phyloP scores from a whole-genome alignment of 2,888 invertebrate genomes.

The Hartigia nigra region DNA sequence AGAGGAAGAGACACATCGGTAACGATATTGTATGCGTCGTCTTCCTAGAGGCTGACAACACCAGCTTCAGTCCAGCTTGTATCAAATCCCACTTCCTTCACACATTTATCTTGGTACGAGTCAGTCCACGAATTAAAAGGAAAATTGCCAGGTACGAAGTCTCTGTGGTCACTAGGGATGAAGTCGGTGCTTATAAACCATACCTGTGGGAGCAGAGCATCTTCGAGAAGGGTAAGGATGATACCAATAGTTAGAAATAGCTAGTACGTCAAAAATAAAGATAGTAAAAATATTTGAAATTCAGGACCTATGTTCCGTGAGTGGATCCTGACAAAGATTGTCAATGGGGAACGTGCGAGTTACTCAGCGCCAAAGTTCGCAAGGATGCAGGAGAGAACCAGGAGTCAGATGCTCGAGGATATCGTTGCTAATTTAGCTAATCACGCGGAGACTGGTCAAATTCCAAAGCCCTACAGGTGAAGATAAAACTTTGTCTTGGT shows the following conservation, averaged over 20 bases:
- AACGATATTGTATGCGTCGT: conserved; percentile 96
- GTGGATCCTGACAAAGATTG: conserved; percentile 93
- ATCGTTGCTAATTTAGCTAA: conserved; percentile 93
- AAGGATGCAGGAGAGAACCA: conserved; percentile 92
- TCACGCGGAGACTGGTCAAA: conserved; percentile 94
- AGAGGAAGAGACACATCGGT: conserved; percentile 92
- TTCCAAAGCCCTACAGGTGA: conserved; percentile 89
- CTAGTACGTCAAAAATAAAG: not conserved
- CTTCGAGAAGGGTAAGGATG: conserved; percentile 80
- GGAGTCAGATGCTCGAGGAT: conserved; percentile 94
- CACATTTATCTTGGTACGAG: conserved; percentile 91
- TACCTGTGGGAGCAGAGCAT: conserved; percentile 96
- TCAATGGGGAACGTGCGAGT: conserved; percentile 92
- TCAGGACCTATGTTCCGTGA: conserved; percentile 89
- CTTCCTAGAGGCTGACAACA: conserved; percentile 92
- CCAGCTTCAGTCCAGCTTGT: conserved; percentile 91
- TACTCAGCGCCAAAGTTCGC: conserved; percentile 96
- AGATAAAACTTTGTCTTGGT: not conserved
- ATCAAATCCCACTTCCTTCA: conserved; percentile 96
- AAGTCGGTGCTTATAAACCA: conserved; percentile 95
- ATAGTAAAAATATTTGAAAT: not conserved
- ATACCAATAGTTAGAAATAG: not conserved
- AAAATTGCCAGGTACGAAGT: conserved; percentile 91
- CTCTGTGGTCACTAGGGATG: conserved; percentile 92
- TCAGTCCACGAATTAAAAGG: conserved; percentile 87